phyloP scores from a whole-genome alignment of 2,113 vertebrate species.

The Apteryx owenii region DNA sequence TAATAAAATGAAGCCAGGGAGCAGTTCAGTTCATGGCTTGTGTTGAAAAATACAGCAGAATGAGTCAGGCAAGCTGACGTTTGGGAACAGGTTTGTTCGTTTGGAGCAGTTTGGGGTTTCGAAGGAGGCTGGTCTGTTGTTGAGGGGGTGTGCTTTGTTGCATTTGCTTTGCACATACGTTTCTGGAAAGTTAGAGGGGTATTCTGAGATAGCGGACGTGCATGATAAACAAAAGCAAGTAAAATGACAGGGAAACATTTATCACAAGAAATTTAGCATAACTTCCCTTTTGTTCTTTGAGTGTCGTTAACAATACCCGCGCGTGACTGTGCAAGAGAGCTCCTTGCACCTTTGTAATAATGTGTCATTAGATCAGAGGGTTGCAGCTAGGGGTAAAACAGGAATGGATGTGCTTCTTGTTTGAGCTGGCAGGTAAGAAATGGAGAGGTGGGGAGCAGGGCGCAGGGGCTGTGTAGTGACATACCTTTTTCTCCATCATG shows the following conservation, averaged over 20 bases:
- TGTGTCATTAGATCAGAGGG: neutral
- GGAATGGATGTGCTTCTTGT: fast-evolving
- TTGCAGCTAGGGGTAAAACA: neutral
- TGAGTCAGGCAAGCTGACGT: neutral
- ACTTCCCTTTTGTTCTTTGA: neutral
- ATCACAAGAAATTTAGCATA: neutral
- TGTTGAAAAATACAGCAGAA: neutral
- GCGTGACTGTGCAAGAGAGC: neutral
- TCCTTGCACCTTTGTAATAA: neutral
- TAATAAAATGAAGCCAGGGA: neutral
- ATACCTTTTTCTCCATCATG: neutral
- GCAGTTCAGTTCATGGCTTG: neutral
- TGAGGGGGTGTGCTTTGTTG: fast-evolving
- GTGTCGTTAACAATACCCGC: neutral
- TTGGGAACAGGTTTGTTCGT: neutral
- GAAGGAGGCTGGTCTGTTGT: neutral
- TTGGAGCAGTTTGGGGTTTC: neutral
- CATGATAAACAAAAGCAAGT: neutral
- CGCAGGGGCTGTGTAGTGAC: neutral
- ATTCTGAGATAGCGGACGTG: neutral
- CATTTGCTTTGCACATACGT: neutral
- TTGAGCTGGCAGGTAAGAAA: neutral
- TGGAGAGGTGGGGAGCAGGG: neutral
- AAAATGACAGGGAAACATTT: neutral
- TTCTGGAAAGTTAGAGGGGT: neutral